phyloP scores from a whole-genome alignment of 2,113 vertebrate species.

The Lampris megalopsis region DNA sequence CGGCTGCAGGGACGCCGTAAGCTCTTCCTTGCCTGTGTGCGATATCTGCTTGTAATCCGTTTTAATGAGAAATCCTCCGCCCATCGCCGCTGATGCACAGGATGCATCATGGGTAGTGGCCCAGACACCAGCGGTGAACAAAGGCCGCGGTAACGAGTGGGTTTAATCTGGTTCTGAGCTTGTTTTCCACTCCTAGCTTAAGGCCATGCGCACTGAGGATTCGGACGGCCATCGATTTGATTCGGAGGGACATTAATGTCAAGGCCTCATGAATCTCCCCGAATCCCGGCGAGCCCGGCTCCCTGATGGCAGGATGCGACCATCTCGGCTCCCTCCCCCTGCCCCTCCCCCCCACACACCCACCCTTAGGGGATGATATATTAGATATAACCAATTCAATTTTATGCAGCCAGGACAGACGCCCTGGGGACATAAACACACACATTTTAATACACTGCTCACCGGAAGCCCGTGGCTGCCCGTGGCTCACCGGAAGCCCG shows the following conservation, averaged over 20 bases:
- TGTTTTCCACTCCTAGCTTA: slow-evolving; percentile 77
- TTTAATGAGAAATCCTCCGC: slow-evolving; percentile 75
- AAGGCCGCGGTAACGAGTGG: slow-evolving; percentile 80
- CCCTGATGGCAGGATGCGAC: slow-evolving; percentile 80
- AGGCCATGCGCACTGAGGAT: slow-evolving; percentile 78
- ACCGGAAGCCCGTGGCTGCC: slow-evolving; percentile 77
- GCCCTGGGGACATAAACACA: slow-evolving; percentile 85
- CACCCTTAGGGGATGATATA: slow-evolving; percentile 85
- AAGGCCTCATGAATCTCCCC: slow-evolving; percentile 77
- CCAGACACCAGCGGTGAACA: slow-evolving; percentile 80
- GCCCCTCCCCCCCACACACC: slow-evolving; percentile 43
- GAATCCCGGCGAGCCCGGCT: slow-evolving; percentile 71
- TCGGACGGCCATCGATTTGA: slow-evolving; percentile 84
- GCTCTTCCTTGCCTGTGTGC: slow-evolving; percentile 57
- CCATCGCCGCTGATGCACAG: slow-evolving; percentile 67
- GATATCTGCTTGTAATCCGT: slow-evolving; percentile 76
- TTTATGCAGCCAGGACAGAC: slow-evolving; percentile 86
- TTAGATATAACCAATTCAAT: slow-evolving; percentile 88
- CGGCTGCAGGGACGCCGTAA: slow-evolving; percentile 70
- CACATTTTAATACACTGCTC: slow-evolving; percentile 88
- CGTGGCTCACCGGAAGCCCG: slow-evolving; percentile 54
- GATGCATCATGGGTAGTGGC: slow-evolving; percentile 62
- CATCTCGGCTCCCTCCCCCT: slow-evolving; percentile 67
- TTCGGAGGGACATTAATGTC: slow-evolving; percentile 84
- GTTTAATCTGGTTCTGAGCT: slow-evolving; percentile 80